A percentile compares a stretch with the other conserved stretches of the same genome.
Conservation (phyloP, 2,113 vertebrate genomes). For the Formicarius rufipectus region DNA sequence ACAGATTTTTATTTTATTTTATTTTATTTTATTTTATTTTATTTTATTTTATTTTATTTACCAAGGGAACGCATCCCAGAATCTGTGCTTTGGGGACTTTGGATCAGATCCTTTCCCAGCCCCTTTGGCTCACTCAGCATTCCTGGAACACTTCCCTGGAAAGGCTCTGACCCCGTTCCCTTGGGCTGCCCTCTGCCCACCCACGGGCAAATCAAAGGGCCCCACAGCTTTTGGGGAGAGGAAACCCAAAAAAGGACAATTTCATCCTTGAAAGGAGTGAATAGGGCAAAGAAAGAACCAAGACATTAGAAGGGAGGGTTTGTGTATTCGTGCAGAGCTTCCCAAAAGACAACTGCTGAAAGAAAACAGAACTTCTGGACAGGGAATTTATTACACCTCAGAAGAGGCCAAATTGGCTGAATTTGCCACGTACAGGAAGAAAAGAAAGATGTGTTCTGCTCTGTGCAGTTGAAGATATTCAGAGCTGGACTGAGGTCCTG, state of each 20-base stretch:
- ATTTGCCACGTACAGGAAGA: neutral
- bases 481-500: neutral
- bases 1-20: no score
- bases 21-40: no score
- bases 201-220: neutral
- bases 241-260: neutral
- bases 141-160: neutral
- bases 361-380: neutral
- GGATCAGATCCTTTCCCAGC: neutral
- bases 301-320: neutral
- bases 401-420: neutral
- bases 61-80: neutral
- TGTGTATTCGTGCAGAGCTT: neutral
- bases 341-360: neutral
- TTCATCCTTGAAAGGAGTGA: neutral
- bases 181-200: neutral
- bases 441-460: neutral
- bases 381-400: neutral
- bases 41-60: no score
- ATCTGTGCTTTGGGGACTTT: neutral
- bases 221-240: neutral
- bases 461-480: neutral
- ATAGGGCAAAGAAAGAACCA: neutral
- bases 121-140: constrained; percentile 2
- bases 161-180: neutral